These are phyloP conservation scores for Synodontis membranacea DNA, from an alignment of 2,113 vertebrate genomes.

Conservation along the genomic window DNA sequence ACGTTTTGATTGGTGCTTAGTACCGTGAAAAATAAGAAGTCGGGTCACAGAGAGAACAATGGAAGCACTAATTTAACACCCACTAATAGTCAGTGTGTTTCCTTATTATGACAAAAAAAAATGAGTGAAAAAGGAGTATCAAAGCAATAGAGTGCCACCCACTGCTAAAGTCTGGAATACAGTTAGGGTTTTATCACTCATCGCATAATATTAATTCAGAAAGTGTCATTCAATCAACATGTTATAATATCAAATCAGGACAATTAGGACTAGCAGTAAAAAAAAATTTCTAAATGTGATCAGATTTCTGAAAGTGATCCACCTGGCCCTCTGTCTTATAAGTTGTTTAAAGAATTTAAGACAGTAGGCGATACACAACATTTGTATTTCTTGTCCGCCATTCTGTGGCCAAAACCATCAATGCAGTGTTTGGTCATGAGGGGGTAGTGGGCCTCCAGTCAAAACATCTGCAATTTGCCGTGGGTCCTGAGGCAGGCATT, in stretches of 20 bases:
- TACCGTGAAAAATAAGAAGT: not conserved
- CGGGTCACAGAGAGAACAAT: not conserved
- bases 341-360: not conserved
- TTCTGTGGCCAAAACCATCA: not conserved
- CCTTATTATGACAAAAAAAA: not conserved
- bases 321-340: not conserved
- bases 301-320: too few relatives aligned
- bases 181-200: not conserved
- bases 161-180: not conserved
- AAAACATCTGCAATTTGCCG: not conserved
- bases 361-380: not conserved
- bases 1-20: not conserved
- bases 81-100: not conserved
- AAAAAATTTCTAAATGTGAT: not conserved
- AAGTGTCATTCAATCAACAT: not conserved
- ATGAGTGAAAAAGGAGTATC: too few relatives aligned
- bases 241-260: not conserved
- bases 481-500: not conserved
- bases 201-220: not conserved
- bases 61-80: not conserved
- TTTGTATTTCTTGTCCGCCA: not conserved
- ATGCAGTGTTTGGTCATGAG: too few relatives aligned
- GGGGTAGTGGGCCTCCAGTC: not conserved
- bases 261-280: not conserved
- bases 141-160: conserved; percentile 33